Evolutionary conservation across 2,888 invertebrate genomes (phyloP), one percentile per base, ranked within the genome.

Genomic region (Chalcosyrphus nemorum): DNA sequence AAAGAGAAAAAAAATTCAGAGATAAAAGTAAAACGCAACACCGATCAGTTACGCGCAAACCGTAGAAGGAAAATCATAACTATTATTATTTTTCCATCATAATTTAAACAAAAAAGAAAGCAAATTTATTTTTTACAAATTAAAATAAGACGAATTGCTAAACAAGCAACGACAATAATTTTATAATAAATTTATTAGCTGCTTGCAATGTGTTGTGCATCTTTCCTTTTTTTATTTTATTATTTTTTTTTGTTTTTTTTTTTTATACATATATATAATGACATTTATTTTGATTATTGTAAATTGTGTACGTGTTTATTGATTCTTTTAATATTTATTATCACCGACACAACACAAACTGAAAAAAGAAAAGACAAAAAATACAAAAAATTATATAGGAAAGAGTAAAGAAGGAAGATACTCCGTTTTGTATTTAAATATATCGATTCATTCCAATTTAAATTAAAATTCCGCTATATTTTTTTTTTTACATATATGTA

Each of bases 391-490:
- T 17, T 43, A 2, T 54, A 59, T 47, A 17, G 6, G 41, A 43
- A 27, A 29, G 32, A 47, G 38, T 61, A 19, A 29, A 38, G 17
- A 57, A 24, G 57, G 41, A 50, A 32, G 38, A 76, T 71, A 78
- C 66, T 77, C 72, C 66, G 61, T 66, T 72, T 82, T 82, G 57
- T 68, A 68, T 77, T 82, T 82, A 78, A 66, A 56, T 78, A 68
- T 72, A 74, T 50, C 54, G 56, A 84, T 80, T 80, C 84, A 84
- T 84, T 84, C 84, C 84, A 84, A 84, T 84, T 80, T 57, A 78
- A 77, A 68, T 66, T 84, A 47, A 84, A 80, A 84, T 84, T 84
- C 84, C 80, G 78, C 68, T 57, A 63, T 56, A 65, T 74, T 65
- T 84, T 82, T 82, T 65, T 71, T 70, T 84, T 66, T 78, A 77